Evolutionary conservation across 2,113 vertebrate genomes (phyloP), one percentile per base, ranked within the genome.

Genomic region (Leptobrachium ailaonicum): DNA sequence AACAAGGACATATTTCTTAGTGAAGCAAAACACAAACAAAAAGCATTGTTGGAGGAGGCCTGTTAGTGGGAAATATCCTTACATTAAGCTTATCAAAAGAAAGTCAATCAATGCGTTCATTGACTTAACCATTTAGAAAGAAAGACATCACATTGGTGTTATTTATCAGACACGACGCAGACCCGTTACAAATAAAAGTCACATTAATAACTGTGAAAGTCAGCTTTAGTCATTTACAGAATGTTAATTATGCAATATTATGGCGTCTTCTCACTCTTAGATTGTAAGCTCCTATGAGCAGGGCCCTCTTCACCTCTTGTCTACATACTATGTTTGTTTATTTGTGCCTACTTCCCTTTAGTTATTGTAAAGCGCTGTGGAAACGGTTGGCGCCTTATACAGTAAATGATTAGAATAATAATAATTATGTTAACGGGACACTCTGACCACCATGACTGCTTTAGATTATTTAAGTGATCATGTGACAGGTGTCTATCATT

Each of bases 1-100:
- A 81, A 75, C 79, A 60, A 75, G 79, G 72, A 75, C 79, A 75
- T 75, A 75, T 75, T 81, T 81, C 72, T 62, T 44, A 7, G 54
- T 32, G 20, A 47, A 12, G 53, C 79, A 7, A 20, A 0, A 32
- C 71, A 67, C 64, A 66, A 75, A 69, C 53, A 75, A 60, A 50
- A 56, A 58, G 41, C 53, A 81, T 69, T 81, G 72, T 60, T 81
- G 44, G 50, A 44, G 41, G 42, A 73, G 32, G 67, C 66, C 53
- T 6, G 41, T 8, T 43, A 74, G 53, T 66, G 71, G 60, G 11
- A 58, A 68, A 75, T 75, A 75, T 69, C 71, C 79, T 47, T 63
- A 74, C 64, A 75, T 81, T 81, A 73, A 68, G 13, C 47, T 63
- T 53, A 68, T 74, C 63, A 67, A 80, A 73, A 41, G 53, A 47